These are phyloP conservation scores for Muschampia plurimacula DNA, from an alignment of 2,888 invertebrate genomes.

Conservation along the genomic window DNA sequence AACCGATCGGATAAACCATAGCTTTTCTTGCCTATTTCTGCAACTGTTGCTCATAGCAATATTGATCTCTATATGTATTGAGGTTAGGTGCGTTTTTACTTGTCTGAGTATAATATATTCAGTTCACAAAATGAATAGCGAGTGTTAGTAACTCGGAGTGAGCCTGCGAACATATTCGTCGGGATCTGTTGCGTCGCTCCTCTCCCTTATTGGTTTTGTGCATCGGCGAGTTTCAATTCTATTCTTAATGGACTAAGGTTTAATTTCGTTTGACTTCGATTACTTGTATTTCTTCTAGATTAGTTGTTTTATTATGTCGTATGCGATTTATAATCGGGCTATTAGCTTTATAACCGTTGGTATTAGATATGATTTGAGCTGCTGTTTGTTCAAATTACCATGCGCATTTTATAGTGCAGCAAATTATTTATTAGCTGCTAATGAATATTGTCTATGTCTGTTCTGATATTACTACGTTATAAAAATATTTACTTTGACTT, in stretches of 20 bases:
- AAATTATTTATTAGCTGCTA: slow-evolving; percentile 6
- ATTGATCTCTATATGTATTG: slow-evolving; percentile 62
- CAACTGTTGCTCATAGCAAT: slow-evolving; percentile 60
- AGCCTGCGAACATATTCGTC: slow-evolving; percentile 84
- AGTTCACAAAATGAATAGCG: slow-evolving; percentile 85
- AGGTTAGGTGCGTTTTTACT: slow-evolving; percentile 69
- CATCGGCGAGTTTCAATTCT: slow-evolving; percentile 65
- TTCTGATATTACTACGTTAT: no score
- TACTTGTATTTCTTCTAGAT: slow-evolving; percentile 52
- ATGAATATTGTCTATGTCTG: neutral
- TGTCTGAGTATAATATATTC: slow-evolving; percentile 77
- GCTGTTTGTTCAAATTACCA: slow-evolving; percentile 3
- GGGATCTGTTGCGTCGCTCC: slow-evolving; percentile 82
- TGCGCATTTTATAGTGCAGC: neutral
- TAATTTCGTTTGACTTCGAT: slow-evolving; percentile 62
- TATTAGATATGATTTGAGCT: slow-evolving; percentile 17
- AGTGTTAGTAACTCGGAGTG: slow-evolving; percentile 84
- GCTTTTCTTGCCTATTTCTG: slow-evolving; percentile 68
- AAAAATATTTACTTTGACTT: no score
- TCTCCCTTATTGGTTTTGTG: slow-evolving; percentile 75
- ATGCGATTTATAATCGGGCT: slow-evolving; percentile 54
- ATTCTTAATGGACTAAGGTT: slow-evolving; percentile 66
- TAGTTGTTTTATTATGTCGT: slow-evolving; percentile 68
- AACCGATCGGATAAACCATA: slow-evolving; percentile 57
- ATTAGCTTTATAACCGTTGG: slow-evolving; percentile 21